Percentiles rank a stretch among this genome's conserved stretches.
These are phyloP conservation scores for Harmothoe impar DNA, from an alignment of 2,888 invertebrate genomes.

Conservation along the genomic window DNA sequence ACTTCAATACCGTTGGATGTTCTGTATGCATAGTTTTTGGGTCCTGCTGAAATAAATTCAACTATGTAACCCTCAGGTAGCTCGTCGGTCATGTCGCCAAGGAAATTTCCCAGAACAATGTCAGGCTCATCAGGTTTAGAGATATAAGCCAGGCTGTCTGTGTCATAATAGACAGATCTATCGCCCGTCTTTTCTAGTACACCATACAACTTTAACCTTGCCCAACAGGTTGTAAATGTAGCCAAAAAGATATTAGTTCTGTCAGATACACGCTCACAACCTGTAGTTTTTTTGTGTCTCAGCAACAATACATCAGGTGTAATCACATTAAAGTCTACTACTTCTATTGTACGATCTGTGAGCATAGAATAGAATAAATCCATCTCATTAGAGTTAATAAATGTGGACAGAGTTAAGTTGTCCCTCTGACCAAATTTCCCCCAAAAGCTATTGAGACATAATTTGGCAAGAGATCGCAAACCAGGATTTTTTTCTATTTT, in stretches of 20 bases:
- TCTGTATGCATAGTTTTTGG: conserved; percentile 46
- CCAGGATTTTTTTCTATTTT: conserved; percentile 72
- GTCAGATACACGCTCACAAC: neutral
- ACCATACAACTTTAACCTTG: conserved; percentile 78
- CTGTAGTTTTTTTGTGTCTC: neutral
- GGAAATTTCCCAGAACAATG: conserved; percentile 63
- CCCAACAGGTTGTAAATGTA: conserved; percentile 79
- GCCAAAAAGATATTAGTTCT: conserved; percentile 75
- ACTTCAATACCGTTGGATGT: neutral
- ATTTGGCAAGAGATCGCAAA: conserved; percentile 69
- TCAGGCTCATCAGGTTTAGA: conserved; percentile 52
- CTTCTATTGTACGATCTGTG: neutral
- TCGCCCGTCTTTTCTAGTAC: conserved; percentile 76
- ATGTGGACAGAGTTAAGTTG: neutral
- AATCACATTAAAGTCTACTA: conserved; percentile 1
- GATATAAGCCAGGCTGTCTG: conserved; percentile 80
- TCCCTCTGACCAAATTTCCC: conserved; percentile 71
- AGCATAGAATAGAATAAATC: conserved; percentile 3
- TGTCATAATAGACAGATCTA: conserved; percentile 81
- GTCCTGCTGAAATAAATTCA: neutral
- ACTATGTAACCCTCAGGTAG: conserved; percentile 74
- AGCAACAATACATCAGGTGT: neutral
- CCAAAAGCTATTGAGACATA: conserved; percentile 72
- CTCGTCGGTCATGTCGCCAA: conserved; percentile 68
- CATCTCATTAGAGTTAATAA: neutral